A percentile compares a stretch with the other conserved stretches of the same genome.
Evolutionary conservation across 2,888 invertebrate genomes (phyloP).

Genomic region (Erebia palarica): DNA sequence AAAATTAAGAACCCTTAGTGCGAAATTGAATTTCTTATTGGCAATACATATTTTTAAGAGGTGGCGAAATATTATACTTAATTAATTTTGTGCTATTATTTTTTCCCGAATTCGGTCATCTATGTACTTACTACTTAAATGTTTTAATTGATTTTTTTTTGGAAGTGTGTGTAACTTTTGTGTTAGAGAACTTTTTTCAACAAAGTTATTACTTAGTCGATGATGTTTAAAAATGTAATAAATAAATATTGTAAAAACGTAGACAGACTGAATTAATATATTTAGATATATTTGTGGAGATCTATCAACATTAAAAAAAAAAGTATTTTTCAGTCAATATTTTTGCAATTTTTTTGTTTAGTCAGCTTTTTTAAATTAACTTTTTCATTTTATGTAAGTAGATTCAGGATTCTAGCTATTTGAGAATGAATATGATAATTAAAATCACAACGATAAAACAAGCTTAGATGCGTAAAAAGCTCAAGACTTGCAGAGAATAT

Average conservation of each 20-base stretch:
- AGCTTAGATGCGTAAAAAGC: slow-evolving; percentile 26
- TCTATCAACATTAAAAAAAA: no score
- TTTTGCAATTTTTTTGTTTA: no score
- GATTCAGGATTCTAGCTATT: background rate
- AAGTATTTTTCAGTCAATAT: no score
- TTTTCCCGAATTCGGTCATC: background rate
- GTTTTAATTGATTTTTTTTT: background rate
- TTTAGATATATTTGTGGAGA: no score
- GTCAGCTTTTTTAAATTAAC: background rate
- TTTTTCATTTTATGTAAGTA: background rate
- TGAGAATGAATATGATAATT: no score
- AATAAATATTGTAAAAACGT: no score
- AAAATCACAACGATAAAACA: background rate
- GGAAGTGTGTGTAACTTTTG: no score
- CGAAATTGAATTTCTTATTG: background rate
- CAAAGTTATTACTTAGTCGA: no score
- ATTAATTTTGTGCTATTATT: background rate
- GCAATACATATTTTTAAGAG: background rate
- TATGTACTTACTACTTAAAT: background rate
- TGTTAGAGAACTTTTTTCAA: no score
- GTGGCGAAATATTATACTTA: background rate
- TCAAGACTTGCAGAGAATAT: slow-evolving; percentile 23
- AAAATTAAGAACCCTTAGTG: background rate
- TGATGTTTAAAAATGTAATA: no score
- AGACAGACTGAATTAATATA: no score